phyloP scores from a whole-genome alignment of 2,888 invertebrate species.

The Drosophila pullipes region DNA sequence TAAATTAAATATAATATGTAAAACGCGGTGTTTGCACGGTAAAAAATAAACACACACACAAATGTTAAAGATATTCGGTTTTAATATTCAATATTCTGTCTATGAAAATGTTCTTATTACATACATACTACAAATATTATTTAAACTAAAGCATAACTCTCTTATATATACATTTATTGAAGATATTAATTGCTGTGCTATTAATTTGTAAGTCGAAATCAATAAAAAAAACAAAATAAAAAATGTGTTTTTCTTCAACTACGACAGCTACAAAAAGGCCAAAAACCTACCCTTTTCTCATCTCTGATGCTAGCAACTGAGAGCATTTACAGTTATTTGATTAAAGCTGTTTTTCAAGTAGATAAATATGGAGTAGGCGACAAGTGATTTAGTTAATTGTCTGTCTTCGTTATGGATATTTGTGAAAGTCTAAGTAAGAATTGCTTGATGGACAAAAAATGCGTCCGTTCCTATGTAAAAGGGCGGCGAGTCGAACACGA shows the following conservation, averaged over 20 bases:
- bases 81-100: slow-evolving; percentile 34
- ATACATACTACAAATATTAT: slow-evolving; percentile 34
- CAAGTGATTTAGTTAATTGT: slow-evolving; percentile 28
- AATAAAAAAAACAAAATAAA: slow-evolving; percentile 40
- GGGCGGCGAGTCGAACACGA: slow-evolving; percentile 56
- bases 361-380: slow-evolving; percentile 7
- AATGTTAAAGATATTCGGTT: slow-evolving; percentile 34
- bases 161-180: slow-evolving; percentile 41
- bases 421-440: slow-evolving; percentile 53
- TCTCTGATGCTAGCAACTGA: background rate
- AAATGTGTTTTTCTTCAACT: background rate
- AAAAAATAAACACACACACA: slow-evolving; percentile 24
- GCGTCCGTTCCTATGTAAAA: slow-evolving; percentile 48
- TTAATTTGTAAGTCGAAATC: slow-evolving; percentile 59
- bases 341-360: background rate
- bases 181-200: slow-evolving; percentile 74
- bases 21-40: slow-evolving; percentile 36
- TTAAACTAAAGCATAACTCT: slow-evolving; percentile 58
- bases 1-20: slow-evolving; percentile 14
- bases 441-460: slow-evolving; percentile 38
- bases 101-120: slow-evolving; percentile 20
- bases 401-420: slow-evolving; percentile 55
- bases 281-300: background rate
- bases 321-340: slow-evolving; percentile 21
- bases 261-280: background rate